Percentiles rank a stretch among this genome's conserved stretches.
Evolutionary conservation across 2,113 vertebrate species (phyloP).

Genomic region (Macquaria australasica): DNA sequence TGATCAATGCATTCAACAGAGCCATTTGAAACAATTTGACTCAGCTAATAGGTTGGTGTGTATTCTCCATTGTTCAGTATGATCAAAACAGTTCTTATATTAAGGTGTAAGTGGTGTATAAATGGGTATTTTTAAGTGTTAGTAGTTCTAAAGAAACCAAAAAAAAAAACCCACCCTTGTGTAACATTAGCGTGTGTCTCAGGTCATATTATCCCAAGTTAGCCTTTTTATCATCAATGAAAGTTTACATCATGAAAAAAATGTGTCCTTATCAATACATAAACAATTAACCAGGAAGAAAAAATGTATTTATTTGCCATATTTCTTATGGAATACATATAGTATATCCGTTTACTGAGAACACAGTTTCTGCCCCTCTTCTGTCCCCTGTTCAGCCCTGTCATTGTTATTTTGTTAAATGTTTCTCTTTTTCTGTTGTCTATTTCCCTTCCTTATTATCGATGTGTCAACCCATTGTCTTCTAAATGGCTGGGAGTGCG

Average conservation of each 20-base stretch:
- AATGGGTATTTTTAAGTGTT: not conserved
- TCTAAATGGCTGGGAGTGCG: not conserved
- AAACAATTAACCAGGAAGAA: not conserved
- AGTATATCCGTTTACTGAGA: not conserved
- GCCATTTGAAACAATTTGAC: constrained; percentile 24
- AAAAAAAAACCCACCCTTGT: not conserved
- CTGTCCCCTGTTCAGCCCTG: not conserved
- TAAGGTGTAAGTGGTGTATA: not conserved
- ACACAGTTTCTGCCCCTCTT: not conserved
- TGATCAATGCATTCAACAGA: constrained; percentile 24
- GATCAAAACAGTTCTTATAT: not conserved
- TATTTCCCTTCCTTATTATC: not conserved
- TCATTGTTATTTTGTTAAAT: not conserved
- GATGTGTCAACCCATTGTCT: not conserved
- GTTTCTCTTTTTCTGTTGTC: not conserved
- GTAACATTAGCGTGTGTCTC: not conserved
- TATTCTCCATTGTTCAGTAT: constrained; percentile 5
- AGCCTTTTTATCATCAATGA: not conserved
- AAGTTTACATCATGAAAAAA: not conserved
- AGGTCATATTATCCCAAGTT: not conserved
- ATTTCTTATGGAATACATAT: not conserved
- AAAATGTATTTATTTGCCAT: not conserved
- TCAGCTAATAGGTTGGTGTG: constrained; percentile 1
- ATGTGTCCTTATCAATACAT: not conserved
- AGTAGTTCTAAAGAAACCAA: not conserved